phyloP scores from a whole-genome alignment of 2,797 vertebrate genomes.

The Spinus olivaceus region DNA sequence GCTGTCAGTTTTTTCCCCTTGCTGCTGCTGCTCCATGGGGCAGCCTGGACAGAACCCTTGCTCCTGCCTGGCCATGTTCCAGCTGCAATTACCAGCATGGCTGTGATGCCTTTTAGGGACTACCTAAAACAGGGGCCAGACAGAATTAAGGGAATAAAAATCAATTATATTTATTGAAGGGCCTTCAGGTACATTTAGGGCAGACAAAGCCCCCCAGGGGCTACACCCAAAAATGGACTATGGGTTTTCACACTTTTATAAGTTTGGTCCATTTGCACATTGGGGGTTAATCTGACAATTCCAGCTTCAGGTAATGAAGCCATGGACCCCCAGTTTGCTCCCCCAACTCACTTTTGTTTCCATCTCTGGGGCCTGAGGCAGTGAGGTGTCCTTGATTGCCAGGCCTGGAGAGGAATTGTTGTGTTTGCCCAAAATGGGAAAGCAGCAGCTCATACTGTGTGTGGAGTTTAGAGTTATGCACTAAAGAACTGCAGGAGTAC shows the following conservation, averaged over 20 bases:
- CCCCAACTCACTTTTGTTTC: not conserved
- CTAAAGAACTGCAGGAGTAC: not conserved
- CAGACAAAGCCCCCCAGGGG: not conserved
- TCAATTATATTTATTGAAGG: not conserved
- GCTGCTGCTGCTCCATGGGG: accelerated
- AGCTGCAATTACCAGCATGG: not conserved
- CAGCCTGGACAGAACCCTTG: not conserved
- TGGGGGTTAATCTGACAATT: not conserved
- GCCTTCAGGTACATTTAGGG: not conserved
- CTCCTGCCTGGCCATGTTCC: accelerated
- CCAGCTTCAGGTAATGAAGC: not conserved
- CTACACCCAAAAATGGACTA: not conserved
- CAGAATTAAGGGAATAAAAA: not conserved
- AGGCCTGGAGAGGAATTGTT: not conserved
- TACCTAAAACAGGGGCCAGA: not conserved
- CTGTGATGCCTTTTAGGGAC: not conserved
- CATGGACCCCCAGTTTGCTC: too few species aligned
- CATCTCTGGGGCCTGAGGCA: accelerated
- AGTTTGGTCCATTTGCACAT: not conserved
- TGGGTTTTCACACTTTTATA: not conserved
- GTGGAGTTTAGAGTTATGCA: not conserved
- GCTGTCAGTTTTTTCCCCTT: accelerated
- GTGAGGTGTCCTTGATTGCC: not conserved
- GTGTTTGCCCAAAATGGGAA: not conserved
- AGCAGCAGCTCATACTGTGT: accelerated